These are phyloP conservation scores for Agrotis ipsilon DNA, from an alignment of 2,888 invertebrate genomes.

Conservation along the genomic window DNA sequence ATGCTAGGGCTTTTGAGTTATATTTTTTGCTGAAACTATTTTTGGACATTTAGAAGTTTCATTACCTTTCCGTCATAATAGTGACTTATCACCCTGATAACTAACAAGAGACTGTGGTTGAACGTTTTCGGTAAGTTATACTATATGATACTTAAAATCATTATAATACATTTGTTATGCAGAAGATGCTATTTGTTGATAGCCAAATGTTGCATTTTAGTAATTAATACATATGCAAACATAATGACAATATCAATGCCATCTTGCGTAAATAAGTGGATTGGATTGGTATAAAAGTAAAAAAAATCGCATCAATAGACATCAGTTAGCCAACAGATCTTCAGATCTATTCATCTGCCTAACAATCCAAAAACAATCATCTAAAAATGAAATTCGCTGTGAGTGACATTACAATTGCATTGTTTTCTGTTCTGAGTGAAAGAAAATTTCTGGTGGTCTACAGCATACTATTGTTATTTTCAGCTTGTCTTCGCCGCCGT, in stretches of 20 bases:
- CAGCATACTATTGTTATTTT: slow-evolving; percentile 27
- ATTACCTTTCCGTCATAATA: background rate
- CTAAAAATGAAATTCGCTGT: slow-evolving; percentile 80
- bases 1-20: no score
- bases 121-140: slow-evolving; percentile 17
- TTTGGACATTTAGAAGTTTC: background rate
- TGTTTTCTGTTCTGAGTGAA: slow-evolving; percentile 2
- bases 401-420: slow-evolving; percentile 62
- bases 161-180: slow-evolving; percentile 51
- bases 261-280: slow-evolving; percentile 74
- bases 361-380: slow-evolving; percentile 8
- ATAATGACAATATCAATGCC: slow-evolving; percentile 77
- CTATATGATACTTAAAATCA: slow-evolving; percentile 11
- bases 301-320: slow-evolving; percentile 61
- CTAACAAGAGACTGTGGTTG: background rate
- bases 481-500: slow-evolving; percentile 76
- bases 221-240: slow-evolving; percentile 76
- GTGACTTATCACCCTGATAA: background rate
- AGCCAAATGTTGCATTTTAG: slow-evolving; percentile 58
- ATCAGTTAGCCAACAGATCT: slow-evolving; percentile 71
- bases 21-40: background rate
- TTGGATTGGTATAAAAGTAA: slow-evolving; percentile 75
- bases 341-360: slow-evolving; percentile 35
- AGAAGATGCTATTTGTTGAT: slow-evolving; percentile 48
- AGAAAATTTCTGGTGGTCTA: background rate